Base-by-base conservation (phyloP, 2,888 invertebrate species). In the Pterostichus madidus region DNA sequence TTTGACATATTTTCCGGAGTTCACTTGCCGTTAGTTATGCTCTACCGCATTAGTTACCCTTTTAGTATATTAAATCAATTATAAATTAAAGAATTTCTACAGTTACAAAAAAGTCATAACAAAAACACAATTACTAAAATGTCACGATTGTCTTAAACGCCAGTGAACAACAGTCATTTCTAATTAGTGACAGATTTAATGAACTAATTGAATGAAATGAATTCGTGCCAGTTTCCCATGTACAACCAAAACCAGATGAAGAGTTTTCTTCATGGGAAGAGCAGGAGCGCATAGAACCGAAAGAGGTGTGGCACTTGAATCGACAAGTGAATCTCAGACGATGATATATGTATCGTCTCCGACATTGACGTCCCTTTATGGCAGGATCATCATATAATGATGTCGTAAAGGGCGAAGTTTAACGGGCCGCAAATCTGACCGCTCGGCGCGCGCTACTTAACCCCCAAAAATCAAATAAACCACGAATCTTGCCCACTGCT, bases 401-500 rank as follows among this genome's bases (percentile, higher is more conserved):
- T 56, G 59, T 64, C 68, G 68, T 71, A 71, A 71, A 71, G 68
- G 68, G 17, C 68, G 17, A 5, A 6, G 15, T 39, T 71, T 71
- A 71, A 71, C 64, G 64, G 68, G 44, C 39, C 44, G 39, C 44
- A 71, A 71, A 71, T 71, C 68, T 71, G 68, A 71, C 68, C 68
- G 32, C 13, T 24, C 64, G 32, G 32, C 32, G 5, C 4, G 49
- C n/a, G 49, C 49, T 49, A 49, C 49, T 49, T 49, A n/a, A 49
- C 11, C 49, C 49, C 49, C 49, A 39, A 39, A 49, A 49, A 49
- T 49, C 49, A 49, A 56, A 56, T 56, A 56, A 56, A 56, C 56
- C 68, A 71, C 7, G 64, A 15, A 39, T 59, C 64, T 64, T 31
- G 7, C 24, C 49, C 59, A 35, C n/a, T 11, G 64, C 52, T 52